A percentile compares a stretch with the other conserved stretches of the same genome.
Conservation (phyloP, 2,888 invertebrate species). For the Andrena marginata region DNA sequence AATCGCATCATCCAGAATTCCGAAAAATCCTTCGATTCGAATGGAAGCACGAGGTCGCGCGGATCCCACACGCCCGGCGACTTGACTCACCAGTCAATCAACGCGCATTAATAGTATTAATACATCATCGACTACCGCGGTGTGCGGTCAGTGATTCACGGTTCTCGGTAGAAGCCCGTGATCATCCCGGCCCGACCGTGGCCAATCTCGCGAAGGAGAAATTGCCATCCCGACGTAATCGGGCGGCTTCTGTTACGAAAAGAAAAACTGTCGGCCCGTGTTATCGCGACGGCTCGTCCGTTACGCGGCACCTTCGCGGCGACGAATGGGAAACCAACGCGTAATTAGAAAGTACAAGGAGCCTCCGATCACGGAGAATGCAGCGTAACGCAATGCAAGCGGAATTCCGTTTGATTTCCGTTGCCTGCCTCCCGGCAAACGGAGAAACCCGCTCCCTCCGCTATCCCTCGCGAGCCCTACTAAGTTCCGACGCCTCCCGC, state of each 20-base stretch:
- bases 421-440: slow-evolving; percentile 52
- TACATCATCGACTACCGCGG: slow-evolving; percentile 15
- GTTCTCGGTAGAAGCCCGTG: slow-evolving; percentile 9
- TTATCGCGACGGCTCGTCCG: slow-evolving; percentile 58
- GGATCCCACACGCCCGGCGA: background rate
- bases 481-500: background rate
- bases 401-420: slow-evolving; percentile 73
- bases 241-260: slow-evolving; percentile 57
- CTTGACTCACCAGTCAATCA: slow-evolving; percentile 22
- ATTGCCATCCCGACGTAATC: slow-evolving; percentile 52
- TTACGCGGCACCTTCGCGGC: slow-evolving; percentile 56
- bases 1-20: background rate
- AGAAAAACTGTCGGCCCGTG: slow-evolving; percentile 66
- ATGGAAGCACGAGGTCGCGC: background rate
- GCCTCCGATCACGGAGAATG: slow-evolving; percentile 67
- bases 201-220: slow-evolving; percentile 33
- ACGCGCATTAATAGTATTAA: slow-evolving; percentile 22
- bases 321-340: slow-evolving; percentile 62
- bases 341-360: slow-evolving; percentile 73
- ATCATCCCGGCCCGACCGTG: background rate
- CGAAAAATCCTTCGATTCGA: background rate
- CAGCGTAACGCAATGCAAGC: slow-evolving; percentile 72
- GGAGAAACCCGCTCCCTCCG: slow-evolving; percentile 1
- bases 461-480: background rate
- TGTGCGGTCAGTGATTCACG: slow-evolving; percentile 40